phyloP scores from a whole-genome alignment of 2,113 vertebrate genomes.

The Hylia prasina region DNA sequence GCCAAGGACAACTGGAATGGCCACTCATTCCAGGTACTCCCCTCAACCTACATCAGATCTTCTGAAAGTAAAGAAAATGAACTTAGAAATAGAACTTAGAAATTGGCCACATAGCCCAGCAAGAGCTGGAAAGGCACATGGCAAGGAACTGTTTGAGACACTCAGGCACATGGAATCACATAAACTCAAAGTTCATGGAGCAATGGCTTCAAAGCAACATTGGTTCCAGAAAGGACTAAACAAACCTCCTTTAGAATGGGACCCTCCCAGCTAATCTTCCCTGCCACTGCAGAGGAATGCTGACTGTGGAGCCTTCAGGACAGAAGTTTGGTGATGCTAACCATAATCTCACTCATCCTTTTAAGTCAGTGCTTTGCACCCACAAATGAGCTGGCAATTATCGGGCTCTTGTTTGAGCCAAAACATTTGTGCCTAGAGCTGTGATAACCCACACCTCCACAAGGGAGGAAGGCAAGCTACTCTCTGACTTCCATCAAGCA shows the following conservation, averaged over 20 bases:
- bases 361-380: neutral
- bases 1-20: neutral
- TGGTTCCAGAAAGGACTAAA: neutral
- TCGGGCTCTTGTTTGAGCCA: neutral
- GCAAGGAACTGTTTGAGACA: neutral
- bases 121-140: neutral
- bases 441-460: neutral
- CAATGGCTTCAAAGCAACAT: neutral
- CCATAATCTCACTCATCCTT: neutral
- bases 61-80: neutral
- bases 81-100: neutral
- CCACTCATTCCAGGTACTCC: neutral
- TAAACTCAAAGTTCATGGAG: neutral
- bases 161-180: neutral
- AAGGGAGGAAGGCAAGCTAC: neutral
- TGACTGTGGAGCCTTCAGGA: neutral
- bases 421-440: slow-evolving; percentile 5
- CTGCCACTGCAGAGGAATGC: neutral
- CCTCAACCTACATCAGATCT: neutral
- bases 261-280: neutral
- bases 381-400: neutral
- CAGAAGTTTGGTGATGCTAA: neutral
- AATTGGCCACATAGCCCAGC: neutral
- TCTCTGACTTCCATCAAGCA: neutral
- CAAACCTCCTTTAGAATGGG: neutral